phyloP scores from a whole-genome alignment of 2,797 vertebrate species.

The Micrastur ruficollis region DNA sequence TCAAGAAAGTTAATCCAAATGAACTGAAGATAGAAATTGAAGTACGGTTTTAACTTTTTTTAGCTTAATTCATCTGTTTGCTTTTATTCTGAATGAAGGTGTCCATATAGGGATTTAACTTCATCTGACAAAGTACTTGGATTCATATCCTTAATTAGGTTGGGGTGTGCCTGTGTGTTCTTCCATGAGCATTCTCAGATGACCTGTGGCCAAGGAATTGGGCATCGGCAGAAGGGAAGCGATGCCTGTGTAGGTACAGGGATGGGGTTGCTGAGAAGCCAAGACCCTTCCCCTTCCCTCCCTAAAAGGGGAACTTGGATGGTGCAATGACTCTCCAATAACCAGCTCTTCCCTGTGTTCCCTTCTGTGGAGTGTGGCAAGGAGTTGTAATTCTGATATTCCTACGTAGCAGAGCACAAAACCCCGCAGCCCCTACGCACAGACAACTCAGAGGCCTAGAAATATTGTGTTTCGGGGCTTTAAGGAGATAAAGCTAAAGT shows the following conservation, averaged over 20 bases:
- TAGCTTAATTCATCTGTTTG: not conserved
- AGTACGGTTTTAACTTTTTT: not conserved
- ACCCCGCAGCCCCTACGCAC: not conserved
- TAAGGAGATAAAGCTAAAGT: not conserved
- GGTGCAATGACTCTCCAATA: accelerated
- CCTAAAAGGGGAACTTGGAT: accelerated
- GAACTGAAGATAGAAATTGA: not conserved
- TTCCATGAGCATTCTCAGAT: accelerated
- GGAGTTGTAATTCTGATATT: accelerated
- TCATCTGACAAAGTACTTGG: not conserved
- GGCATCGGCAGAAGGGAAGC: not conserved
- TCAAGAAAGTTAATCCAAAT: not conserved
- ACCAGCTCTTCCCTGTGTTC: not conserved
- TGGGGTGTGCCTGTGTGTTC: not conserved
- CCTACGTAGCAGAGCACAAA: accelerated
- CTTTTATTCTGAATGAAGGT: not conserved
- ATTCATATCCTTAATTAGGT: not conserved
- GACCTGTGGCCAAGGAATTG: not conserved
- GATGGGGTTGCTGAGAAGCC: not conserved
- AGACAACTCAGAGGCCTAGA: accelerated
- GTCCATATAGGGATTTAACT: not conserved
- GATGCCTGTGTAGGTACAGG: not conserved
- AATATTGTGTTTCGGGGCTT: accelerated
- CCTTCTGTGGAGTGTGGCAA: not conserved
- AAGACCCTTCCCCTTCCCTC: not conserved